A percentile compares a stretch with the other conserved stretches of the same genome.
These are phyloP conservation scores for Maconellicoccus hirsutus DNA, from an alignment of 1,140 invertebrate species.

Conservation along the genomic window DNA sequence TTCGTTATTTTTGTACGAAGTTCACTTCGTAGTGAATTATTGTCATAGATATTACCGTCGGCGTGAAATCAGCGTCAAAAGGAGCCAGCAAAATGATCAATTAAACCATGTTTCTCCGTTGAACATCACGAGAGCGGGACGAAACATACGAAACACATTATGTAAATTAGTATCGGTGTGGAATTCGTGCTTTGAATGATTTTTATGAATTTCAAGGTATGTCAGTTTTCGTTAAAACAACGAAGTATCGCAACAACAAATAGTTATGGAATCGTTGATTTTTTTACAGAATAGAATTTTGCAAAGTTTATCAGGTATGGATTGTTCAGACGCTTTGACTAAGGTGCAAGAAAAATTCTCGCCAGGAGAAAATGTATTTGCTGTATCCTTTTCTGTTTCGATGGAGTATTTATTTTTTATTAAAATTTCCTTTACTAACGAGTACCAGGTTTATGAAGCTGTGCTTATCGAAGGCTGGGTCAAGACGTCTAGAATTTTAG, in stretches of 20 bases:
- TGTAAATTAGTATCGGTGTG: neutral
- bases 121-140: neutral
- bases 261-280: neutral
- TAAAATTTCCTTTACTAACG: constrained; percentile 18
- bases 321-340: constrained; percentile 33
- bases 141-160: neutral
- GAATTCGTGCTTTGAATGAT: constrained; percentile 15
- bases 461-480: constrained; percentile 44
- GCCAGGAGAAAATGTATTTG: constrained; percentile 44
- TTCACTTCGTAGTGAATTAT: too few relatives aligned
- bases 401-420: constrained; percentile 27
- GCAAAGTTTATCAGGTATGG: constrained; percentile 27
- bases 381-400: constrained; percentile 38
- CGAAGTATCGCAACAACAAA: neutral
- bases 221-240: neutral
- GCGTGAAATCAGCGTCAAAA: too few relatives aligned
- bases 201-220: constrained; percentile 16
- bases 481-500: constrained; percentile 44
- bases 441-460: constrained; percentile 38
- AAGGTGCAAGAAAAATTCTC: constrained; percentile 50
- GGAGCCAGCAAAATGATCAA: too few relatives aligned
- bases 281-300: constrained; percentile 11
- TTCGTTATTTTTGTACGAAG: too few relatives aligned
- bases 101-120: too few relatives aligned
- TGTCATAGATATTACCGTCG: too few relatives aligned